phyloP scores from a whole-genome alignment of 2,113 vertebrate genomes.

The Pseudorasbora parva region DNA sequence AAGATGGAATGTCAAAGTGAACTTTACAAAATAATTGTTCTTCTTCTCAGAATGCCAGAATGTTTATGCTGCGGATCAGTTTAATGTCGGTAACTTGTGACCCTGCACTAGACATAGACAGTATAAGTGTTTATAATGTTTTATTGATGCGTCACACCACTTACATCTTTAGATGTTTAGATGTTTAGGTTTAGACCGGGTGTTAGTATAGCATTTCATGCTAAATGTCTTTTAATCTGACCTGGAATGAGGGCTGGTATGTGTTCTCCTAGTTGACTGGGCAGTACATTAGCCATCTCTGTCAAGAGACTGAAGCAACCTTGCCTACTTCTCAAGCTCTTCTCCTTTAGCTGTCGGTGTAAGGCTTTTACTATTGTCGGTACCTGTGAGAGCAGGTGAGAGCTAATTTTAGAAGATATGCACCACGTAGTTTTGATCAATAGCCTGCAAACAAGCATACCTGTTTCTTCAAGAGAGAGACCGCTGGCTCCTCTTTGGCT shows the following conservation, averaged over 20 bases:
- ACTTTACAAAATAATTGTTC: not conserved
- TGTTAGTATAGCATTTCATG: conserved; percentile 1
- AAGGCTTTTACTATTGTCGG: conserved; percentile 86
- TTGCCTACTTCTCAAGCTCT: conserved; percentile 86
- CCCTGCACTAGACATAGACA: not conserved
- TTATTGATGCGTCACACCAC: not conserved
- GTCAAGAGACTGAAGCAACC: conserved; percentile 89
- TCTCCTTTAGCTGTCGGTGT: conserved; percentile 89
- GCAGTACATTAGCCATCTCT: conserved; percentile 83
- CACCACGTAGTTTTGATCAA: not conserved
- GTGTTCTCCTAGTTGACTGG: conserved; percentile 85
- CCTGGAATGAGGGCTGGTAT: conserved; percentile 86
- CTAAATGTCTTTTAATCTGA: conserved; percentile 51
- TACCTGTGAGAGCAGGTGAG: conserved; percentile 74
- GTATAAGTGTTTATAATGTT: not conserved
- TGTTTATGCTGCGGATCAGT: not conserved
- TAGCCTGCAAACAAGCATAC: conserved; percentile 63
- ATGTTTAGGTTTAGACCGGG: not conserved
- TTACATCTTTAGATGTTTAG: too few species aligned
- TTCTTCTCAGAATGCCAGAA: not conserved
- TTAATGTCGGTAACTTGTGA: not conserved
- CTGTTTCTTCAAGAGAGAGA: conserved; percentile 83
- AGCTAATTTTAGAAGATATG: not conserved
- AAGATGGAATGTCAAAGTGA: not conserved
- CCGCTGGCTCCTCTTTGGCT: conserved; percentile 73